Evolutionary conservation across 2,113 vertebrate genomes (phyloP).

Genomic region (Anguilla japonica): DNA sequence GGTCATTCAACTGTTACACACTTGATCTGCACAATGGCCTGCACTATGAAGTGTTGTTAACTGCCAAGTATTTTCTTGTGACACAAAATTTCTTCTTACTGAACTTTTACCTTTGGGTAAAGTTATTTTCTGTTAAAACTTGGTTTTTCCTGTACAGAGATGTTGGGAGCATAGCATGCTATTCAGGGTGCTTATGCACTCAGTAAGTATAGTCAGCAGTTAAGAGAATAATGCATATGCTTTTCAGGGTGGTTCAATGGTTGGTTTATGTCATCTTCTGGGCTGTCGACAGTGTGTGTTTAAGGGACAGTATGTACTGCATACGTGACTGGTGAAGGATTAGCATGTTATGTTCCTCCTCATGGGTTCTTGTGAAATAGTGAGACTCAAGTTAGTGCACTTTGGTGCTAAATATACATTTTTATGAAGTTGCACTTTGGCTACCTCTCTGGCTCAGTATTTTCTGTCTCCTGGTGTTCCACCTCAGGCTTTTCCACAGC

Average conservation of each 20-base stretch:
- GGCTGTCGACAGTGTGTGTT: no score
- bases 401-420: no score
- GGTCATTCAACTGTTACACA: not conserved
- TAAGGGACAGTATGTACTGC: no score
- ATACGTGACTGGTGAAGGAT: no score
- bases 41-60: not conserved
- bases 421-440: not conserved
- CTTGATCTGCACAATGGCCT: not conserved
- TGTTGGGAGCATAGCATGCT: not conserved
- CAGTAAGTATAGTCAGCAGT: no score
- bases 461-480: not conserved
- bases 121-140: no score
- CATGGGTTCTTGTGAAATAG: no score
- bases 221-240: not conserved
- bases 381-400: no score
- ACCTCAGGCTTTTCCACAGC: not conserved
- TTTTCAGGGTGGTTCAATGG: not conserved
- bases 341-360: no score
- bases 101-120: no score
- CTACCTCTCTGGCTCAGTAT: slow-evolving; percentile 41
- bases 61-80: not conserved
- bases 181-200: not conserved
- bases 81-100: not conserved
- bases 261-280: no score
- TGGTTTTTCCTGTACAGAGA: not conserved